Base-by-base conservation (phyloP, 2,888 invertebrate species). In the Galerucella pusilla region DNA sequence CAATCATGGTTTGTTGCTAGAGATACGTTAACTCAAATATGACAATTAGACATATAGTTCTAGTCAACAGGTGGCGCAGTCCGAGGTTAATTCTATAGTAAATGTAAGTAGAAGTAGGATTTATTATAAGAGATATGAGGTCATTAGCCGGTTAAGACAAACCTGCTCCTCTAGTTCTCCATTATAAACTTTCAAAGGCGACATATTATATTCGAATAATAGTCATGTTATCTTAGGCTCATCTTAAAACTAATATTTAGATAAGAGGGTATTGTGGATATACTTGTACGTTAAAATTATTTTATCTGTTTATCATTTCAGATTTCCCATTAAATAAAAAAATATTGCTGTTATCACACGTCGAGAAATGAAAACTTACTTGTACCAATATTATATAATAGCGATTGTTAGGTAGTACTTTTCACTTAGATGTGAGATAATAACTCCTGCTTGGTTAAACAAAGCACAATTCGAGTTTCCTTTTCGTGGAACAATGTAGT, bases 161-260 rank as follows among this genome's bases (percentile, higher is more conserved):
- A 85, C 85, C 85, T 85, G 85, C 84, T 84, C 81, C 84, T 82
- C 83, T 83, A 83, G 83, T 84, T 83, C 82, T 82, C 77, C 81
- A 80, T 80, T 81, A 80, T 80, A 80, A 80, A 81, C 77, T 16
- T 57, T 74, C 83, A 84, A 83, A 81, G 84, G 83, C 84, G 84
- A 82, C 25, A 46, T 68, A 28, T 28, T 28, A 42, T 61, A 6
- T 16, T 61, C 35, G 59, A 16, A 28, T 25, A 42, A 42, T 42
- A 42, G 35, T 42, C 35, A 42, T 42, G 35, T 61, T 61, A 61
- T 61, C 61, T 20, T 68, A 60, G 59, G 68, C 28, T 61, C 28
- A 61, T 61, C 28, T 49, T 49, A 70, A 70, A 28, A 25, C 45
- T 61, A 70, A 70, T 70, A 66, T 52, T 66, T 66, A 52, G 66